phyloP scores from a whole-genome alignment of 1,140 invertebrate genomes.

The Rhynchophorus ferrugineus region DNA sequence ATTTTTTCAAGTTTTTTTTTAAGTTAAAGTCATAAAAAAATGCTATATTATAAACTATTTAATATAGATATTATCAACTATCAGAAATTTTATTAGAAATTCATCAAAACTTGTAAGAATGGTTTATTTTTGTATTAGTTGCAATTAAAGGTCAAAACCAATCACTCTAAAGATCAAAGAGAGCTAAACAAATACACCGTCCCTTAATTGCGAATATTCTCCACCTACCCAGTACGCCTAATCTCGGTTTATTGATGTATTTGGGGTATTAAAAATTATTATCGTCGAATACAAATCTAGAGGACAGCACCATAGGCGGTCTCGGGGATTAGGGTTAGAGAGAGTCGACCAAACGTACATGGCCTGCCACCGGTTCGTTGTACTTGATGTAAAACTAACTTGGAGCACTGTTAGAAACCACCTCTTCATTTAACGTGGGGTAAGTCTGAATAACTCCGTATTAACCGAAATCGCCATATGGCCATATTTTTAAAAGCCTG shows the following conservation, averaged over 20 bases:
- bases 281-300: not conserved
- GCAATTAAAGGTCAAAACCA: not conserved
- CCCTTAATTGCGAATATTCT: not conserved
- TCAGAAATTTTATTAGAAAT: too few relatives aligned
- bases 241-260: constrained; percentile 1
- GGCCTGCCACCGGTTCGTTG: too few relatives aligned
- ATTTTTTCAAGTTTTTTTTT: too few relatives aligned
- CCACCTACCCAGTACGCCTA: not conserved
- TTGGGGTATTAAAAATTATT: constrained; percentile 6
- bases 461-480: constrained; percentile 1
- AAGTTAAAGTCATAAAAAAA: too few relatives aligned
- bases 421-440: constrained; percentile 5
- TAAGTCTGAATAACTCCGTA: constrained; percentile 7
- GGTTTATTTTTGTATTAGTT: too few relatives aligned
- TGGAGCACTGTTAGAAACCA: constrained; percentile 1
- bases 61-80: too few relatives aligned
- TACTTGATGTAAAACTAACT: not conserved
- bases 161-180: not conserved
- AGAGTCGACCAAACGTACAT: constrained; percentile 1
- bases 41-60: too few relatives aligned
- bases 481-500: not conserved
- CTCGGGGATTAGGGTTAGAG: not conserved
- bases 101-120: too few relatives aligned
- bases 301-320: constrained; percentile 1
- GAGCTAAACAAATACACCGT: not conserved